A percentile compares a stretch with the other conserved stretches of the same genome.
Evolutionary conservation across 2,888 invertebrate species (phyloP).

Genomic region (Holacanthella duospinosa): DNA sequence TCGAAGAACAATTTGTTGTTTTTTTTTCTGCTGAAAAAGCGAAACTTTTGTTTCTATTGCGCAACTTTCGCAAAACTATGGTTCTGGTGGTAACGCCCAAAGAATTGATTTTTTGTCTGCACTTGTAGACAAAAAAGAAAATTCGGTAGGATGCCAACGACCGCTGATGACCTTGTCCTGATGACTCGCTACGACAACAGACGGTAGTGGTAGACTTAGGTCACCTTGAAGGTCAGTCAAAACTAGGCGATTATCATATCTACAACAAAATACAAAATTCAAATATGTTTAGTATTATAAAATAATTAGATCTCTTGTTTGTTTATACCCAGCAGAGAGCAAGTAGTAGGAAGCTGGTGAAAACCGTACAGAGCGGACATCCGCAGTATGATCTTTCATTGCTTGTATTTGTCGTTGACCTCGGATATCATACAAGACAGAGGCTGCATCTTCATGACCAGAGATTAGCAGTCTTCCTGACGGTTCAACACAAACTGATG

Average conservation of each 20-base stretch:
- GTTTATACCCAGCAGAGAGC: slow-evolving; percentile 75
- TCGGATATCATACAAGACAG: slow-evolving; percentile 87
- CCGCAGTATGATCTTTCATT: slow-evolving; percentile 85
- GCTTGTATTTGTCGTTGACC: slow-evolving; percentile 86
- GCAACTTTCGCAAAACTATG: too few relatives aligned
- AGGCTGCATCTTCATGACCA: slow-evolving; percentile 90
- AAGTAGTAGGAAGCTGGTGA: slow-evolving; percentile 96
- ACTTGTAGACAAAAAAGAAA: slow-evolving; percentile 94
- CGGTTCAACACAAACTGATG: slow-evolving; percentile 89
- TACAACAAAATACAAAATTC: neutral
- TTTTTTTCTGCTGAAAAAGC: too few relatives aligned
- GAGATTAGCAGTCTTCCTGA: slow-evolving; percentile 76
- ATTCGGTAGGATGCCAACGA: slow-evolving; percentile 95
- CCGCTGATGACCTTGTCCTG: slow-evolving; percentile 97
- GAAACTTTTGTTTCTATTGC: neutral
- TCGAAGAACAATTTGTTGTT: too few relatives aligned
- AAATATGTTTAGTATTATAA: neutral
- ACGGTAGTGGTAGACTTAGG: slow-evolving; percentile 82
- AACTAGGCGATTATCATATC: slow-evolving; percentile 83
- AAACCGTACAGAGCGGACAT: slow-evolving; percentile 89
- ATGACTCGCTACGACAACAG: slow-evolving; percentile 92
- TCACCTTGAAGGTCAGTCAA: slow-evolving; percentile 96
- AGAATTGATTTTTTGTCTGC: slow-evolving; percentile 93
- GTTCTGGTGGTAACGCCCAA: slow-evolving; percentile 80
- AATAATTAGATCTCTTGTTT: neutral